A percentile compares a stretch with the other conserved stretches of the same genome.
phyloP scores from a whole-genome alignment of 1,140 invertebrate species.

The Dufourea novaeangliae region DNA sequence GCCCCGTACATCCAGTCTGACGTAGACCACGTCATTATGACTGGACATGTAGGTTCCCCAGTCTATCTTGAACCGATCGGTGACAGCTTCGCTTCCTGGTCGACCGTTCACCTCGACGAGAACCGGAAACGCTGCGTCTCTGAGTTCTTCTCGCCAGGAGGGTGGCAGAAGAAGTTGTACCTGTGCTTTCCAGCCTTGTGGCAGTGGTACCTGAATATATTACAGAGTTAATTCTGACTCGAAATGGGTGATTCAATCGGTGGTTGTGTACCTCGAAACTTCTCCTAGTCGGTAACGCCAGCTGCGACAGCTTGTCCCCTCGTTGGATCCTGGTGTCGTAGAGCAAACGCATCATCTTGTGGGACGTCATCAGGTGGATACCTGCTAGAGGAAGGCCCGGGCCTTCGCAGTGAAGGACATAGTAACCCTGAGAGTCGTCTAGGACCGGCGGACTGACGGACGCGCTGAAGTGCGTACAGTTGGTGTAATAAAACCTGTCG shows the following conservation, averaged over 20 bases:
- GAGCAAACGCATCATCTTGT: conserved; percentile 87
- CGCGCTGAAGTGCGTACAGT: conserved; percentile 91
- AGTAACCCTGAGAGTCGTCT: conserved; percentile 84
- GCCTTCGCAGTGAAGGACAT: conserved; percentile 90
- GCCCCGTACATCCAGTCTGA: conserved; percentile 93
- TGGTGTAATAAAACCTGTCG: conserved; percentile 85
- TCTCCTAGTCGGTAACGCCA: conserved; percentile 88
- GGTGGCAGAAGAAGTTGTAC: conserved; percentile 91
- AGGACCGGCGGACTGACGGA: conserved; percentile 84
- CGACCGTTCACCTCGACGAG: conserved; percentile 94
- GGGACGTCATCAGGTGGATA: conserved; percentile 87
- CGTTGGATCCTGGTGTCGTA: conserved; percentile 88
- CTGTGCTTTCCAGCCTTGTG: conserved; percentile 89
- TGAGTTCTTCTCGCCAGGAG: conserved; percentile 90
- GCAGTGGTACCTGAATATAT: conserved; percentile 83
- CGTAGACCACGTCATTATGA: conserved; percentile 94
- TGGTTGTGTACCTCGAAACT: conserved; percentile 85
- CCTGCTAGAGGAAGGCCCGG: conserved; percentile 89
- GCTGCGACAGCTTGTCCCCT: conserved; percentile 84
- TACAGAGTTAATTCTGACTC: no score
- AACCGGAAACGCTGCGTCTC: conserved; percentile 92
- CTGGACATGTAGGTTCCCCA: conserved; percentile 97
- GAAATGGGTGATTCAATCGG: neutral
- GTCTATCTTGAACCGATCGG: conserved; percentile 91
- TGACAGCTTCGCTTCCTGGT: conserved; percentile 93